Conservation (phyloP, 37 sponge, comb jelly and placozoan genomes). For the Tethya wilhelma region DNA sequence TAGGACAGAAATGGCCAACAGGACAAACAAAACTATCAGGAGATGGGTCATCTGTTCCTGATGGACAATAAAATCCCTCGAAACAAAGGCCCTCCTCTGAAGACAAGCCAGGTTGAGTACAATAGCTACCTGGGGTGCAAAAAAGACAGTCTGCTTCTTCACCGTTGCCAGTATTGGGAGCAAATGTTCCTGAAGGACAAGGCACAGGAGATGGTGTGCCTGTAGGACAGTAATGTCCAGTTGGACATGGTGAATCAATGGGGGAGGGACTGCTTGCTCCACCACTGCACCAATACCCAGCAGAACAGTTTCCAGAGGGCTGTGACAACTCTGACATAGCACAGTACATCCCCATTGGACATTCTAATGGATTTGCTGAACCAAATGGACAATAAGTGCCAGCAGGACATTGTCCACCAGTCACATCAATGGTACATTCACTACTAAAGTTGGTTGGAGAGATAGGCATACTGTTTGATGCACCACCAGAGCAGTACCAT, state of each 20-base stretch:
- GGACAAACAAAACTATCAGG: not conserved
- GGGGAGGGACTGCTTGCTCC: not conserved
- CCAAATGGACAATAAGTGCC: constrained; percentile 4
- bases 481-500: not conserved
- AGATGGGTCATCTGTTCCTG: not conserved
- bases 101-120: not conserved
- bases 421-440: not conserved
- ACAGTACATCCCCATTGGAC: not conserved
- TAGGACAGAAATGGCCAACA: not conserved
- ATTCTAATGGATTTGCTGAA: not conserved
- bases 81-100: not conserved
- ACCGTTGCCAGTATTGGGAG: not conserved
- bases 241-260: not conserved
- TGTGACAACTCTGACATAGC: not conserved
- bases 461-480: not conserved
- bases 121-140: not conserved
- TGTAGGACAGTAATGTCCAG: constrained; percentile 12
- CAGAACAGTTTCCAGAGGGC: not conserved
- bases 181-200: not conserved
- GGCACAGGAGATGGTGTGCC: not conserved
- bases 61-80: constrained; percentile 1
- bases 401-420: not conserved
- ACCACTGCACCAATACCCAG: not conserved
- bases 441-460: not conserved
- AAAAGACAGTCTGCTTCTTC: not conserved